phyloP scores from a whole-genome alignment of 1,140 invertebrate species.

The Papilio aristodemus region DNA sequence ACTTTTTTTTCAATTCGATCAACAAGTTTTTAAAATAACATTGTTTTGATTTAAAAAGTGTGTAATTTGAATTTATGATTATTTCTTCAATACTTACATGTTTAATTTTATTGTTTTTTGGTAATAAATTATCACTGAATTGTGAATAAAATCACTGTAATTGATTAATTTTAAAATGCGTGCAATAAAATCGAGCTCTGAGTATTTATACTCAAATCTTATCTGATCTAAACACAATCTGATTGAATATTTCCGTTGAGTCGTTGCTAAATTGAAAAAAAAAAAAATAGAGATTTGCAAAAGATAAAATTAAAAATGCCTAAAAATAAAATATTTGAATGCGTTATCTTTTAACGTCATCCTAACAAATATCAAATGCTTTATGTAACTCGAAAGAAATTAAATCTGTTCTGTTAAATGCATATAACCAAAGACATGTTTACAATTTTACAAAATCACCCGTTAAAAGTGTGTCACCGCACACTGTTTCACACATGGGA shows the following conservation, averaged over 20 bases:
- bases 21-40: too few species aligned
- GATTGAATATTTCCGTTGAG: neutral
- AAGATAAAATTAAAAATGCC: slow-evolving; percentile 8
- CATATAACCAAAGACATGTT: too few species aligned
- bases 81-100: neutral
- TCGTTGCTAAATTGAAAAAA: slow-evolving; percentile 5
- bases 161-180: neutral
- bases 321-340: slow-evolving; percentile 1
- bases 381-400: neutral
- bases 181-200: neutral
- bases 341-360: neutral
- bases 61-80: neutral
- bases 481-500: too few species aligned
- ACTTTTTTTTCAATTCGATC: too few species aligned
- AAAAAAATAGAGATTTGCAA: slow-evolving; percentile 15
- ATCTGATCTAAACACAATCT: slow-evolving; percentile 22
- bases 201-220: slow-evolving; percentile 11
- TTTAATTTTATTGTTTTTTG: neutral
- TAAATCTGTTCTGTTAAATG: neutral
- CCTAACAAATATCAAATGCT: neutral
- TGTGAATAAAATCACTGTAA: slow-evolving; percentile 1
- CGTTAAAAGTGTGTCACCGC: too few species aligned
- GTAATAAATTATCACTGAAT: slow-evolving; percentile 1
- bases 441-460: too few species aligned
- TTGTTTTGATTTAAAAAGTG: slow-evolving; percentile 25